Percentiles rank a stretch among this genome's conserved stretches.
Conservation (phyloP, 2,797 vertebrate genomes). For the Limnodromus scolopaceus region DNA sequence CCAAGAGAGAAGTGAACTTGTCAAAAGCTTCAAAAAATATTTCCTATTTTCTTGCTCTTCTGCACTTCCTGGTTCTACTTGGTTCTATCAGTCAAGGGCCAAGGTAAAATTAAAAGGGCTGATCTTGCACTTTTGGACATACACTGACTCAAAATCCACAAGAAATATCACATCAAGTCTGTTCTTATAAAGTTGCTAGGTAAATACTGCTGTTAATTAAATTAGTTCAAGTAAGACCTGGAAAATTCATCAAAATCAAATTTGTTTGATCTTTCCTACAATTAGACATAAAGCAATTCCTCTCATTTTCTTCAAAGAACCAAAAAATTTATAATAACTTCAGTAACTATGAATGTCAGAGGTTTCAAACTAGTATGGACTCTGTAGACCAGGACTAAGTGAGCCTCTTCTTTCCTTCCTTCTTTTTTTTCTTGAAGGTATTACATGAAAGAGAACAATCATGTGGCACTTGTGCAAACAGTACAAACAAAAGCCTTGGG, state of each 20-base stretch:
- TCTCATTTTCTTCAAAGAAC: background rate
- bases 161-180: background rate
- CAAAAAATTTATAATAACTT: background rate
- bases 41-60: slow-evolving; percentile 52
- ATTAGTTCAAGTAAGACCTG: background rate
- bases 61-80: slow-evolving; percentile 20
- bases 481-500: slow-evolving; percentile 36
- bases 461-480: background rate
- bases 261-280: background rate
- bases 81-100: background rate
- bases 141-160: background rate
- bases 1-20: slow-evolving; percentile 44
- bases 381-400: background rate
- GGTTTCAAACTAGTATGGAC: background rate
- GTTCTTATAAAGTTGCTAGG: background rate
- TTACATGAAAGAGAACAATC: slow-evolving; percentile 19
- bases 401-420: background rate
- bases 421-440: background rate
- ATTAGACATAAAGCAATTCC: background rate
- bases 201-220: background rate
- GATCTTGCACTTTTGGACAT: background rate
- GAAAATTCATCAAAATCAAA: background rate
- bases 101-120: slow-evolving; percentile 33
- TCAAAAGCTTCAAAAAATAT: slow-evolving; percentile 39
- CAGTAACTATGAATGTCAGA: background rate